Conservation (phyloP, 2,888 invertebrate species). For the Kryphioiulus occultus region DNA sequence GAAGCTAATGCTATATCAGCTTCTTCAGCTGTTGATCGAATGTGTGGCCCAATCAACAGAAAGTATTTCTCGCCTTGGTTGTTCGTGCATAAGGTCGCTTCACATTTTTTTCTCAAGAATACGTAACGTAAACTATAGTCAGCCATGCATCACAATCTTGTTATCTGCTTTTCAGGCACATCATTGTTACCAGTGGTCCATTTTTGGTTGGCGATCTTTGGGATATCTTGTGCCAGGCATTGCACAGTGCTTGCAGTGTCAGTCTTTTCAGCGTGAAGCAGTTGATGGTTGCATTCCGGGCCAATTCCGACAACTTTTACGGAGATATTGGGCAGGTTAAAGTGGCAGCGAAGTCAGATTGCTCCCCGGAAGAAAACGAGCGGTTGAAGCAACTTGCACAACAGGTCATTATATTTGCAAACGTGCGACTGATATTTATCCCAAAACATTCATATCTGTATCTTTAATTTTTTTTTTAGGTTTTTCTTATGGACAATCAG, state of each 20-base stretch:
- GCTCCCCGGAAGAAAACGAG: constrained; percentile 82
- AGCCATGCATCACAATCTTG: background rate
- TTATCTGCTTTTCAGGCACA: constrained; percentile 58
- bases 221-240: constrained; percentile 82
- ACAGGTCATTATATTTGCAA: constrained; percentile 69
- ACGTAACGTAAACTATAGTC: background rate
- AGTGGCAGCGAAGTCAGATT: constrained; percentile 89
- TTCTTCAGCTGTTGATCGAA: constrained; percentile 85
- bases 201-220: constrained; percentile 80
- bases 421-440: background rate
- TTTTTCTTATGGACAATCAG: constrained; percentile 71
- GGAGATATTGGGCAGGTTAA: constrained; percentile 86
- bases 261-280: constrained; percentile 87
- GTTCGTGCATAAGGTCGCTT: constrained; percentile 80
- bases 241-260: constrained; percentile 79
- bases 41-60: constrained; percentile 90
- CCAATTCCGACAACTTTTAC: constrained; percentile 92
- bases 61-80: constrained; percentile 87
- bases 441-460: background rate
- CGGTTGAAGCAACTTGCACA: constrained; percentile 86
- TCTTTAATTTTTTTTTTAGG: constrained; percentile 62
- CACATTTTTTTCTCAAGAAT: background rate
- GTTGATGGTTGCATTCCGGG: constrained; percentile 87
- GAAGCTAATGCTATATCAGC: constrained; percentile 83
- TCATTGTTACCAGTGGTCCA: constrained; percentile 79